Evolutionary conservation across 1,140 invertebrate species (phyloP), one percentile per base, ranked within the genome.

Genomic region (Temnothorax nylanderi): DNA sequence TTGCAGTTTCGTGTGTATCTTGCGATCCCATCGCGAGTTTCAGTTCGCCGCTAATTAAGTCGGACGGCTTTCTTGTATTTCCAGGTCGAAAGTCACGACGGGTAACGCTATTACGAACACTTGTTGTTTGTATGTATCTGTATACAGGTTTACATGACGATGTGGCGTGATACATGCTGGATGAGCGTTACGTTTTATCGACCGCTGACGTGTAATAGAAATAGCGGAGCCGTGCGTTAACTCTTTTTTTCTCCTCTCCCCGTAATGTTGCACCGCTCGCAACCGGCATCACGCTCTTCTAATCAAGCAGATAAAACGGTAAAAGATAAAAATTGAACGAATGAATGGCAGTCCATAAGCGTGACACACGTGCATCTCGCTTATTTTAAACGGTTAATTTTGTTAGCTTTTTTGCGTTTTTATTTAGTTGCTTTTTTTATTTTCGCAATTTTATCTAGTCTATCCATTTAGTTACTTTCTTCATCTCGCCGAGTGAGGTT

Each of bases 171-270:
- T 67, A 65, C 58, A 85, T 78, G 74, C 74, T 76, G 32, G 72
- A 77, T 85, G 13, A 69, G 58, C 62, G 67, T 89, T 77, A 82
- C 64, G 78, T 82, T 41, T 72, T 84, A 89, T 89, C 86, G 86
- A 88, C 49, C 86, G 58, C 44, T 65, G 78, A 88, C 41, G 86
- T 54, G 72, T 87, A 56, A 69, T 84, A 85, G 80, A 88, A 89
- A 78, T 65, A 51, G 47, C 67, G 26, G 18, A 34, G 54, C 4
- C 51, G 54, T 82, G 80, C 69, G 41, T 84, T 84, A 75, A 84
- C 56, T 74, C 69, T 82, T 82, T 13, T 47, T 21, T 49, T 37
- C 34, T 18, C 34, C 16, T 60, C 21, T 60, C 56, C 64, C 69
- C 21, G 56, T 49, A 37, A 62, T 49, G 44, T n/a, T 60, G 26